A percentile compares a stretch with the other conserved stretches of the same genome.
Evolutionary conservation across 2,888 invertebrate genomes (phyloP).

Genomic region (Hirudinaria manillensis): DNA sequence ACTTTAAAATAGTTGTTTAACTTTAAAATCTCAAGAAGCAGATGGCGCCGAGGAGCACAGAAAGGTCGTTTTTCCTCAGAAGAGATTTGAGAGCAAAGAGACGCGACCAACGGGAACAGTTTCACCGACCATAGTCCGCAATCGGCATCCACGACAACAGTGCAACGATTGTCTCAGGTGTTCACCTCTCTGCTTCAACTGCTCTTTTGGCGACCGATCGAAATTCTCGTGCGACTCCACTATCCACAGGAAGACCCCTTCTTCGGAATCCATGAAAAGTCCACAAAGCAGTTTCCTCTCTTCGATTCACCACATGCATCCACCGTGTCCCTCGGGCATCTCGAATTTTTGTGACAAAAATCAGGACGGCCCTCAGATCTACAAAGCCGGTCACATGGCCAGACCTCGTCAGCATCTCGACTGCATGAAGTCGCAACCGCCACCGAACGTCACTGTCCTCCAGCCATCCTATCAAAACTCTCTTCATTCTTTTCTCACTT

Average conservation of each 20-base stretch:
- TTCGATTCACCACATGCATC: neutral
- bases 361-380: neutral
- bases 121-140: conserved; percentile 31
- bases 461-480: conserved; percentile 75
- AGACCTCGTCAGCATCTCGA: neutral
- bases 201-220: neutral
- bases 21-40: neutral
- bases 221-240: neutral
- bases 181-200: conserved; percentile 18
- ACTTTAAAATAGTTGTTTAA: no score
- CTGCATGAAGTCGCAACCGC: conserved; percentile 32
- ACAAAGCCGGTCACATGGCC: neutral
- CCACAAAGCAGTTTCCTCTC: neutral
- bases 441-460: conserved; percentile 77
- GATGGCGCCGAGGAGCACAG: neutral
- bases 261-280: neutral
- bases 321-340: neutral
- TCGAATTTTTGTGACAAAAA: conserved; percentile 14
- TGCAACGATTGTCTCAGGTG: neutral
- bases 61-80: conserved; percentile 20
- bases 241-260: neutral
- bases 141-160: neutral
- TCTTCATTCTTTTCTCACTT: conserved; percentile 56
- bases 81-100: conserved; percentile 12
- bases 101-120: conserved; percentile 32